Evolutionary conservation across 1,140 invertebrate genomes (phyloP).

Genomic region (Camponotus pennsylvanicus): DNA sequence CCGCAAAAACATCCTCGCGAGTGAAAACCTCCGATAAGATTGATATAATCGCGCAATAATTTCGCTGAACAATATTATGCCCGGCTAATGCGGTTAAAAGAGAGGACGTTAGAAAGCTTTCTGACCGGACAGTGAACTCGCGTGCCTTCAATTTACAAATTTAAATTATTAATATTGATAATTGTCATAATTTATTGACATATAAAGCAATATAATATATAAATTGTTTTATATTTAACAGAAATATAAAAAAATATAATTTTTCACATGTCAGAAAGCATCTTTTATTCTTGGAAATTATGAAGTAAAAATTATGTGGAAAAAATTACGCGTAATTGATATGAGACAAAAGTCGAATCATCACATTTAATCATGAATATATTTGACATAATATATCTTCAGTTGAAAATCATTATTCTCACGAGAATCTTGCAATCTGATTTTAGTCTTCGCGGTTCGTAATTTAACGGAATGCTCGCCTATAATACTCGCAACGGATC

Average conservation of each 20-base stretch:
- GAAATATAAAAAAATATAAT: not conserved
- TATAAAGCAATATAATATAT: not conserved
- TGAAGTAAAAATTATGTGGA: too few species aligned
- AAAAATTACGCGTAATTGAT: not conserved
- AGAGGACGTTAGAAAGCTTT: slow-evolving; percentile 11
- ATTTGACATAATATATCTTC: not conserved
- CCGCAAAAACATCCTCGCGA: slow-evolving; percentile 32
- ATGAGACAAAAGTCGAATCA: not conserved
- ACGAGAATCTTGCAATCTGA: slow-evolving; percentile 10
- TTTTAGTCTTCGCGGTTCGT: not conserved
- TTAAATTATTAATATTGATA: not conserved
- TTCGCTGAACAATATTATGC: slow-evolving; percentile 15
- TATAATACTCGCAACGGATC: slow-evolving; percentile 41
- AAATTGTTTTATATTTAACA: not conserved
- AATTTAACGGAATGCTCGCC: slow-evolving; percentile 60
- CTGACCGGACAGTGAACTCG: not conserved
- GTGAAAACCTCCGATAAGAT: slow-evolving; percentile 60
- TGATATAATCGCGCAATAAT: slow-evolving; percentile 40
- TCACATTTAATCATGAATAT: not conserved
- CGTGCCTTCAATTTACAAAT: not conserved
- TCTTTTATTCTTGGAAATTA: not conserved
- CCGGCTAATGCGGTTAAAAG: not conserved
- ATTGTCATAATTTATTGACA: not conserved
- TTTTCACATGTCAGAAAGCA: not conserved
- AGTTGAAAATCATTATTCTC: not conserved